These are phyloP conservation scores for Cyanistes caeruleus DNA, from an alignment of 2,113 vertebrate species.

Conservation along the genomic window DNA sequence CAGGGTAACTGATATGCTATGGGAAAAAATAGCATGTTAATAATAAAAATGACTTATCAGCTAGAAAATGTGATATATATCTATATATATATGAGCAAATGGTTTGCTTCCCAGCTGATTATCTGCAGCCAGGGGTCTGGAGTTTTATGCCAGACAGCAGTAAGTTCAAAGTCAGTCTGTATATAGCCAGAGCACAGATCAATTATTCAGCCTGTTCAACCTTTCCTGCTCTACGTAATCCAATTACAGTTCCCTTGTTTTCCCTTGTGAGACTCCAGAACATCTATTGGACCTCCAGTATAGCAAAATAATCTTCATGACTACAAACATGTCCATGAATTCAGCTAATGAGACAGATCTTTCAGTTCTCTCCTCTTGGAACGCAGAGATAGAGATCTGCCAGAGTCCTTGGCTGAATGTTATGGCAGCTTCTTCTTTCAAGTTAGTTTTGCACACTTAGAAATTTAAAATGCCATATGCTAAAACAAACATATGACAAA, in stretches of 20 bases:
- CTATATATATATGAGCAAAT: not conserved
- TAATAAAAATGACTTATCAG: not conserved
- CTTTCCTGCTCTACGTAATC: not conserved
- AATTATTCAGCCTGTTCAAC: constrained; percentile 35
- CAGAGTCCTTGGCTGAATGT: constrained; percentile 5
- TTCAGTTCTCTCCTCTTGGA: not conserved
- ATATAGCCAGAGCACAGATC: not conserved
- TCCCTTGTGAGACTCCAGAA: constrained; percentile 9
- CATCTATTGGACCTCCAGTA: constrained; percentile 4
- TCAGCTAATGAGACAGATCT: constrained; percentile 37
- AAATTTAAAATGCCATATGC: not conserved
- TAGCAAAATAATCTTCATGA: not conserved
- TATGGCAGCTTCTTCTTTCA: not conserved
- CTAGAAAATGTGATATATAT: not conserved
- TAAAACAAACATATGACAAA: not conserved
- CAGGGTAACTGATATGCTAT: not conserved
- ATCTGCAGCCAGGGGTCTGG: not conserved
- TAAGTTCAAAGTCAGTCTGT: not conserved
- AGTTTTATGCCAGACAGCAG: not conserved
- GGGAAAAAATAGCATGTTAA: not conserved
- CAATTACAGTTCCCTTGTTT: constrained; percentile 30
- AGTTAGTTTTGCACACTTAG: not conserved
- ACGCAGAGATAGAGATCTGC: constrained; percentile 24
- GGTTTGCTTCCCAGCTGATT: not conserved
- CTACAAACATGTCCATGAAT: constrained; percentile 11